phyloP scores from a whole-genome alignment of 2,888 invertebrate species.

The Drosophila putrida region DNA sequence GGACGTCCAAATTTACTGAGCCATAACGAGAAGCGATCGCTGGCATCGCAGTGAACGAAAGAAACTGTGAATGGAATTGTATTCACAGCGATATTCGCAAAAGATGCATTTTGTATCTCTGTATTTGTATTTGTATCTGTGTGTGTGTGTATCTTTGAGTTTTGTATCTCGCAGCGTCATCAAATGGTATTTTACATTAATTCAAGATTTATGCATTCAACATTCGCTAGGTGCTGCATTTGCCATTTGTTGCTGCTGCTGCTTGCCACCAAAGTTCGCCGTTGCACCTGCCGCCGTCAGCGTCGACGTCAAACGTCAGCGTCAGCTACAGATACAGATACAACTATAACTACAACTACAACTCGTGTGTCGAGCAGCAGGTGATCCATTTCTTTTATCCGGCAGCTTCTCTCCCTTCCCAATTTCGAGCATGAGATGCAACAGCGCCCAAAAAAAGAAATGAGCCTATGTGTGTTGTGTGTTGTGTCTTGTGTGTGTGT shows the following conservation, averaged over 20 bases:
- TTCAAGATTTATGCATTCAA: slow-evolving; percentile 83
- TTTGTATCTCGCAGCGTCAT: slow-evolving; percentile 74
- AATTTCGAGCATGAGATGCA: slow-evolving; percentile 34
- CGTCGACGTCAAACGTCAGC: slow-evolving; percentile 44
- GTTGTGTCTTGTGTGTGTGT: slow-evolving; percentile 32
- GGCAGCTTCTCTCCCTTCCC: slow-evolving; percentile 47
- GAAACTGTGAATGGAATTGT: slow-evolving; percentile 80
- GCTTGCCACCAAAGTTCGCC: slow-evolving; percentile 40
- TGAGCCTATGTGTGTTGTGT: slow-evolving; percentile 41
- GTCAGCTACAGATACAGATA: slow-evolving; percentile 26
- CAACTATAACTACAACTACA: not conserved
- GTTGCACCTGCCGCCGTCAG: slow-evolving; percentile 68
- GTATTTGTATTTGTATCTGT: slow-evolving; percentile 24
- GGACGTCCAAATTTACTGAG: slow-evolving; percentile 74
- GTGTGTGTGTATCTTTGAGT: slow-evolving; percentile 23
- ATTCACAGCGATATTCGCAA: slow-evolving; percentile 55
- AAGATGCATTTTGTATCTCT: slow-evolving; percentile 48
- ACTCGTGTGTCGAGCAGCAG: slow-evolving; percentile 60
- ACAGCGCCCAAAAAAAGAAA: slow-evolving; percentile 21
- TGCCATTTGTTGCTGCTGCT: slow-evolving; percentile 53
- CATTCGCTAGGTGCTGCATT: slow-evolving; percentile 75
- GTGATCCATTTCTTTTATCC: slow-evolving; percentile 82
- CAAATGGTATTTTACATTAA: slow-evolving; percentile 82
- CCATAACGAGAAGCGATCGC: slow-evolving; percentile 76
- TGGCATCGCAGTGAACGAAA: slow-evolving; percentile 46